Percentiles rank a stretch among this genome's conserved stretches.
These are phyloP conservation scores for Podilymbus podiceps DNA, from an alignment of 2,113 vertebrate genomes.

Conservation along the genomic window DNA sequence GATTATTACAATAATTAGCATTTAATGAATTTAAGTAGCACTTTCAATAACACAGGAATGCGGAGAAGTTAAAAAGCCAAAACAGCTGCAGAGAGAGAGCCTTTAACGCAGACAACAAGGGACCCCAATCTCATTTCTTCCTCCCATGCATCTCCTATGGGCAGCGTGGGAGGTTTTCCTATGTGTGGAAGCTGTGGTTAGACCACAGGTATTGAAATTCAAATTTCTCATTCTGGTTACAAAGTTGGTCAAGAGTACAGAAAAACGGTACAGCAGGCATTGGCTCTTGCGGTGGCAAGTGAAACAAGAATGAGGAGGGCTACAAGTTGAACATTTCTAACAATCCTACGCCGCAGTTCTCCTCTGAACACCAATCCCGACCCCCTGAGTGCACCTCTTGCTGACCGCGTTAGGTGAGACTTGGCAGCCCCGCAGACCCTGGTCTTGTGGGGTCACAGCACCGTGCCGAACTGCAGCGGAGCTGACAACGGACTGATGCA, in stretches of 20 bases:
- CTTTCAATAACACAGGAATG: neutral
- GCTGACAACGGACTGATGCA: neutral
- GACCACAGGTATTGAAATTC: neutral
- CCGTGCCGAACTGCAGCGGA: fast-evolving
- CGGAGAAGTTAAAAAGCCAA: neutral
- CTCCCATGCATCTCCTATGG: fast-evolving
- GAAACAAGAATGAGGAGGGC: neutral
- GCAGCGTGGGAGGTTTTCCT: neutral
- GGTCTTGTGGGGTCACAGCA: neutral
- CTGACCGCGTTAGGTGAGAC: neutral
- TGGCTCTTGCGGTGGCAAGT: fast-evolving
- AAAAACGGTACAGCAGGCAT: neutral
- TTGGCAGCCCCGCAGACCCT: fast-evolving
- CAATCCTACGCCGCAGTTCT: fast-evolving
- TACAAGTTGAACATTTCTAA: fast-evolving
- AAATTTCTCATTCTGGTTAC: neutral
- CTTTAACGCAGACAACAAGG: neutral
- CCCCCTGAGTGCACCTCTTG: fast-evolving
- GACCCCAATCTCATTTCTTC: neutral
- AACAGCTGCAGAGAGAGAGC: neutral
- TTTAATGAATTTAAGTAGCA: neutral
- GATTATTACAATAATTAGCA: neutral
- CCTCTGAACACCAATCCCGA: neutral
- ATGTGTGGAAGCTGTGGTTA: neutral
- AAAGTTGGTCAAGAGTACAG: neutral